Evolutionary conservation across 2,113 vertebrate genomes (phyloP), one percentile per base, ranked within the genome.

Genomic region (Hippopotamus amphibius): DNA sequence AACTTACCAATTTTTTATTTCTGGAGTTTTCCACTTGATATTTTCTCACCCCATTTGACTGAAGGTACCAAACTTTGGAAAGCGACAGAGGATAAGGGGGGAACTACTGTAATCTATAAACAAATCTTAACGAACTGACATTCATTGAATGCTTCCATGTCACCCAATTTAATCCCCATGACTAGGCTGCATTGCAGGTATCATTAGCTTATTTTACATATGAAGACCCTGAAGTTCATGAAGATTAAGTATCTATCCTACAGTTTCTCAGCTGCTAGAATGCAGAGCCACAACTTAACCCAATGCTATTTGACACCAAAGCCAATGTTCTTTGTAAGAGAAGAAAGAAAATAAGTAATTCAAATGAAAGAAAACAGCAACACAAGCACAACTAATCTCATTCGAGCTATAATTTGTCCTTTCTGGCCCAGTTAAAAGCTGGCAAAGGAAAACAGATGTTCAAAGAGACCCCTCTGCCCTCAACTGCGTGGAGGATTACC

Each of bases 401-500:
- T 30, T 10, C 6, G 22, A 74, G 24, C 14, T 66, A 33, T 2
- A 10, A 3, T 50, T 41, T 66, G 5, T 66, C 1, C 4, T 48
- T 89, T 79, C 79, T 69, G 88, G n/a, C 61, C 24, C 50, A 43
- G 46, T 2, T 15, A 28, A 10, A 5, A 90, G 88, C 63, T 69
- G 30, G 24, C n/a, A 48, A 53, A 93, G 41, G 55, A 66, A 55
- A 80, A 17, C 2, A 53, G 30, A n/a, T 37, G 8, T 57, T 69
- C 63, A 53, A 24, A 95, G 59, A 87, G 88, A 88, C 41, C 9
- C 81, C 43, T 16, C 9, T 43, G 15, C 15, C 55, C 61, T 74
- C 28, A 4, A 0, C 0, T 0, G 1, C 63, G 5, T 50, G 24
- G 37, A 66, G 16, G 12, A 59, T 97, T 97, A 97, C 98, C 98